A percentile compares a stretch with the other conserved stretches of the same genome.
These are phyloP conservation scores for Hyppa rectilinea DNA, from an alignment of 2,888 invertebrate genomes.

Conservation along the genomic window DNA sequence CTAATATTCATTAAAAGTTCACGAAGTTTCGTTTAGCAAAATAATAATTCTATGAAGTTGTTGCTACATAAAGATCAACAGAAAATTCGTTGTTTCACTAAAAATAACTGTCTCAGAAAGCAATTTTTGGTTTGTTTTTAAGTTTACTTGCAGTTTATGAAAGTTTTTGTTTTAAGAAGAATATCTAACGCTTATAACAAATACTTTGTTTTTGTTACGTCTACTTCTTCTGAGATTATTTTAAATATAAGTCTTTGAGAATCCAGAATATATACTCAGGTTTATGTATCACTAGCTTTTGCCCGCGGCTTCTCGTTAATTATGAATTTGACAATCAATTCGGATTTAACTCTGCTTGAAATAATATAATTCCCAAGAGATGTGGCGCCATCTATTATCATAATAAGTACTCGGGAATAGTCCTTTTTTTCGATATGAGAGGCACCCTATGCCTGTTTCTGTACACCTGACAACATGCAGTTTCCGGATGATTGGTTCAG, in stretches of 20 bases:
- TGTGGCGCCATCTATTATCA: too few relatives aligned
- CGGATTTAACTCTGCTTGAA: too few relatives aligned
- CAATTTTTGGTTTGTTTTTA: constrained; percentile 28
- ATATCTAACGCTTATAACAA: too few relatives aligned
- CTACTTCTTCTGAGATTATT: constrained; percentile 8
- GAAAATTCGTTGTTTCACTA: constrained; percentile 25
- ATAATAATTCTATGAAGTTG: constrained; percentile 30
- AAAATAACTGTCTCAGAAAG: constrained; percentile 21
- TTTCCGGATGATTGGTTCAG: too few relatives aligned
- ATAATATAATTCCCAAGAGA: too few relatives aligned
- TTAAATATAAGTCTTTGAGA: neutral
- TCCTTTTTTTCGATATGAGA: too few relatives aligned
- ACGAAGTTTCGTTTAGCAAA: constrained; percentile 11
- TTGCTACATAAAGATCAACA: constrained; percentile 30
- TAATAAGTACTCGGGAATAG: too few relatives aligned
- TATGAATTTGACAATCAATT: too few relatives aligned
- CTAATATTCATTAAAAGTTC: constrained; percentile 49
- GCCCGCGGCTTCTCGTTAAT: too few relatives aligned
- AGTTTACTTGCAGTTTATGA: constrained; percentile 28
- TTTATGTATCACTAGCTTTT: too few relatives aligned
- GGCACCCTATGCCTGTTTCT: too few relatives aligned
- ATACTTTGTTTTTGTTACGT: constrained; percentile 16
- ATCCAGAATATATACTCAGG: neutral
- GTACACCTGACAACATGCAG: too few relatives aligned
- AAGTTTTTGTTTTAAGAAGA: constrained; percentile 11